Evolutionary conservation across 2,113 vertebrate species (phyloP).

Genomic region (Brevimyrus niger): DNA sequence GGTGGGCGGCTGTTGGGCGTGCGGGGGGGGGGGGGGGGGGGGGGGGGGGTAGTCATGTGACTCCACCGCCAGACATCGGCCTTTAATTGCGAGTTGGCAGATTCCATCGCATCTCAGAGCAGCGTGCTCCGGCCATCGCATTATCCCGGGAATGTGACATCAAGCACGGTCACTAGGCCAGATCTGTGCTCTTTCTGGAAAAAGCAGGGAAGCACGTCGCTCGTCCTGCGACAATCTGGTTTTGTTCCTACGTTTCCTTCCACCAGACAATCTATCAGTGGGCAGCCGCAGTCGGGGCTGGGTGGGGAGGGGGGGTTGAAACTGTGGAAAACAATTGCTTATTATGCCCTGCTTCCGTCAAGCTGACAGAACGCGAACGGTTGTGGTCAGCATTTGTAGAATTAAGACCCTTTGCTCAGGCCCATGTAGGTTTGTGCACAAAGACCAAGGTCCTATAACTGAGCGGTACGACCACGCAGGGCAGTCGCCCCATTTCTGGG

Average conservation of each 20-base stretch:
- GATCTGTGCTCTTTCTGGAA: neutral
- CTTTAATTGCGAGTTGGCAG: neutral
- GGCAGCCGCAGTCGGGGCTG: neutral
- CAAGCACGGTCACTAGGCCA: neutral
- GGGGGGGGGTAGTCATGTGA: neutral
- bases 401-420: neutral
- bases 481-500: conserved; percentile 43
- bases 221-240: conserved; percentile 4
- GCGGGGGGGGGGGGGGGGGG: neutral
- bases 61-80: neutral
- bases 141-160: neutral
- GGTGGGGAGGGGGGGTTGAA: neutral
- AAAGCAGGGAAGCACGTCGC: conserved; percentile 1
- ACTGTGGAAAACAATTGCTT: conserved; percentile 11
- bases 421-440: neutral
- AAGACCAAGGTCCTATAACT: neutral
- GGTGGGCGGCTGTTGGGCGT: no score
- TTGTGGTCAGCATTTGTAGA: neutral
- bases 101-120: neutral
- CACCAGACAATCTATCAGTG: neutral
- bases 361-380: neutral
- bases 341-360: neutral
- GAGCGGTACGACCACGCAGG: conserved; percentile 25
- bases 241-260: conserved; percentile 18
- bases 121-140: neutral